These are phyloP conservation scores for Lampris megalopsis DNA, from an alignment of 2,113 vertebrate species.

Conservation along the genomic window DNA sequence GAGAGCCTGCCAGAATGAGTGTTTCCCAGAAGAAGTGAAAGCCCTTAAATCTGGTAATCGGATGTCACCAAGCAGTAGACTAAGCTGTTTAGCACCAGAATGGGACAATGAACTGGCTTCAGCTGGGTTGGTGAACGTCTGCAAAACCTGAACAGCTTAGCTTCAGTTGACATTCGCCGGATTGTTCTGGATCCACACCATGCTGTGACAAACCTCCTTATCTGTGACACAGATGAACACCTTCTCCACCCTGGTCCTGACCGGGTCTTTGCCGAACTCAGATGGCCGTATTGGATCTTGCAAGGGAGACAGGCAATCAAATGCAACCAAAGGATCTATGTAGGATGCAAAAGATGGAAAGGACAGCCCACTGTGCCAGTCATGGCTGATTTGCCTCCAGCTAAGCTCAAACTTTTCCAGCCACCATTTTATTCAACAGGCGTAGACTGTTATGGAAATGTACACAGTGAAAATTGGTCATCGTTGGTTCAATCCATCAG, in stretches of 20 bases:
- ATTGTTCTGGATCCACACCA: neutral
- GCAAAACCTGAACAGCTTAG: neutral
- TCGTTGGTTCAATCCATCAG: too few relatives aligned
- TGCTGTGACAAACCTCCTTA: neutral
- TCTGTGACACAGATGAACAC: neutral
- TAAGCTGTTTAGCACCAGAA: too few relatives aligned
- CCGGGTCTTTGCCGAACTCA: neutral
- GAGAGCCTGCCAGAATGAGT: neutral
- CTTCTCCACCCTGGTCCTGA: neutral
- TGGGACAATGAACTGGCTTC: neutral
- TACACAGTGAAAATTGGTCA: too few relatives aligned
- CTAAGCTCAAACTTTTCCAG: too few relatives aligned
- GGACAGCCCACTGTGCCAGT: neutral
- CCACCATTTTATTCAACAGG: too few relatives aligned
- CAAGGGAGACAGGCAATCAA: neutral
- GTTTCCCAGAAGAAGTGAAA: conserved; percentile 2
- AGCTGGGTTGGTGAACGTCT: conserved; percentile 4
- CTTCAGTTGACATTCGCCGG: neutral
- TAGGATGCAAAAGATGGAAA: neutral
- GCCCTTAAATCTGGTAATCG: neutral
- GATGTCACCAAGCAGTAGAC: too few relatives aligned
- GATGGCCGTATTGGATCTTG: conserved; percentile 3
- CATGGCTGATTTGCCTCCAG: neutral
- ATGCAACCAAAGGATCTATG: neutral
- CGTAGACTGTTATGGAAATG: too few relatives aligned